Base-by-base conservation (phyloP, 2,888 invertebrate species). In the Blera fallax region DNA sequence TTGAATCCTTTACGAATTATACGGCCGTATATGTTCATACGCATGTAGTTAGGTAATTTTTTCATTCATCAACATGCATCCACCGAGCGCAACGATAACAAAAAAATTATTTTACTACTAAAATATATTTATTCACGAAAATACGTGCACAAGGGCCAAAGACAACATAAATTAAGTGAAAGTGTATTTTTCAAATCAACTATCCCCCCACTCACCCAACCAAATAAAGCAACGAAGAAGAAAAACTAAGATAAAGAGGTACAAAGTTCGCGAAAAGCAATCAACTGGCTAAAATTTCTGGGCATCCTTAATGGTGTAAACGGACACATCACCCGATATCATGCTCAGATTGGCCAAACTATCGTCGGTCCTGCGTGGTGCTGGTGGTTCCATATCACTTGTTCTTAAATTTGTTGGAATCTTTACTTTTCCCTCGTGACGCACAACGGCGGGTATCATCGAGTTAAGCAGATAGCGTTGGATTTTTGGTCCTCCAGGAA, bases 301-400 rank as follows among this genome's bases (percentile, higher is more conserved):
- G 90, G 90, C 93, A 91, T 92, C 92, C 87, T 90, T 91, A 27
- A 92, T 90, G 1, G 92, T 91, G 50, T 92, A 92, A 48, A 93
- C 76, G 0, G 93, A 93, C 16, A 93, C 89, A 88, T 93, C 92
- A 0, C 92, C 92, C 1, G 92, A 91, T 56, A 90, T 90, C 14
- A 92, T 62, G 4, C 92, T 91, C 10, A 93, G 87, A 89, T 92
- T 90, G 2, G 91, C 92, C 52, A 92, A 89, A 83, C 92, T 92
- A 6, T 88, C 89, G 58, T 90, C 88, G 16, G 88, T 87, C 4
- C 70, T 62, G 8, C 87, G 27, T 83, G 85, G n/a, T 74, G 88
- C 2, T 7, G 69, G 50, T 6, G 72, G 60, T 21, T 65, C 29
- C 72, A n/a, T 76, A 50, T 60, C 81, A 54, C 43, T 79, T 10